Evolutionary conservation across 1,140 invertebrate genomes (phyloP).

Genomic region (Monomorium pharaonis): DNA sequence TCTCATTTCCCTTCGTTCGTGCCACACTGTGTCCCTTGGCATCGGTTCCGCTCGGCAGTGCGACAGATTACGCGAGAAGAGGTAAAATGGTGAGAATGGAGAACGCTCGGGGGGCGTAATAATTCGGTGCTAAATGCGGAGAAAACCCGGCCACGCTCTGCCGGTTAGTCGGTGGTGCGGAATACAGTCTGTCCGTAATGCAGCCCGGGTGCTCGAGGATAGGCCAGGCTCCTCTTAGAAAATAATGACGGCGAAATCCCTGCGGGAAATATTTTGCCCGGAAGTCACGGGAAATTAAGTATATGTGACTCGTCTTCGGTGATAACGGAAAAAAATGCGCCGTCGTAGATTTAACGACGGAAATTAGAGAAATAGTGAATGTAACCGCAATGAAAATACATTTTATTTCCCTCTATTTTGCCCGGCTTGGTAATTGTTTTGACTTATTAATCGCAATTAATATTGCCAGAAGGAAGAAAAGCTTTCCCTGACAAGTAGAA

Average conservation of each 20-base stretch:
- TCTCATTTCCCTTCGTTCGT: background rate
- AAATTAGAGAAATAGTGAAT: background rate
- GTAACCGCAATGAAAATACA: background rate
- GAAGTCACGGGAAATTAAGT: conserved; percentile 15
- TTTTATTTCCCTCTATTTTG: background rate
- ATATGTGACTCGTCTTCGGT: background rate
- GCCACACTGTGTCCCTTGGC: background rate
- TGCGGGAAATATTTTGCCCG: conserved; percentile 7
- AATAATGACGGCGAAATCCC: conserved; percentile 16
- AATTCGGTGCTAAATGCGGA: conserved; percentile 51
- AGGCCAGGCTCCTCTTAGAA: conserved; percentile 22
- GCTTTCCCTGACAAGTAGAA: conserved; percentile 39
- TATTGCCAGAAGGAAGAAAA: conserved; percentile 24
- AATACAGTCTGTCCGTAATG: conserved; percentile 34
- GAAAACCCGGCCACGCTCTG: conserved; percentile 55
- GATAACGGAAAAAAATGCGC: background rate
- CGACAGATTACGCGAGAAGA: conserved; percentile 45
- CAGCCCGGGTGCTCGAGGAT: conserved; percentile 11
- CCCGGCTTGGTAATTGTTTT: conserved; percentile 49
- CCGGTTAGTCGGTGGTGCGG: conserved; percentile 38
- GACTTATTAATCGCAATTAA: conserved; percentile 42
- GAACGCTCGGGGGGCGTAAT: conserved; percentile 46
- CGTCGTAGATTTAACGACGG: background rate
- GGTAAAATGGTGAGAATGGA: conserved; percentile 55
- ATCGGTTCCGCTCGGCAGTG: conserved; percentile 40